Evolutionary conservation across 2,797 vertebrate genomes (phyloP), one percentile per base, ranked within the genome.

Genomic region (Denticeps clupeoides): DNA sequence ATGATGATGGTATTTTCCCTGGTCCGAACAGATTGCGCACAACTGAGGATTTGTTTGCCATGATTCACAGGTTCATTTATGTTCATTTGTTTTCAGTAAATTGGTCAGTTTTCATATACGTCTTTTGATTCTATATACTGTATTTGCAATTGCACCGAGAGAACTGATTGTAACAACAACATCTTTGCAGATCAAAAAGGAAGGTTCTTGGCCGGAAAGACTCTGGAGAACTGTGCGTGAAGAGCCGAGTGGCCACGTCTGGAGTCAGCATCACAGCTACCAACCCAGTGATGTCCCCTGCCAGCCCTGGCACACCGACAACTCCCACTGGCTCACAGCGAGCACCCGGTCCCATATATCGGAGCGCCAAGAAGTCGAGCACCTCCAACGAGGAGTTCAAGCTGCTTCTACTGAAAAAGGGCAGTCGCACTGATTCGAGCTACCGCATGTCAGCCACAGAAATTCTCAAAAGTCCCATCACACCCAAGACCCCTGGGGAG

Each of bases 341-440:
- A 63, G 87, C 86, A 37, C 88, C 91, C 0, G 90, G 93, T 60
- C 95, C 92, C 61, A 99, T 97, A 72, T 97, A 97, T 73, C 86
- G 95, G 72, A 93, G 87, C 68, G 95, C 91, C 72, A 95, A 93
- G 65, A 97, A 97, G 70, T 97, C 93, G 62, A 96, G 86, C 71
- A 99, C 93, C 4, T 97, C 93, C 40, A 96, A 90, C 1, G 95
- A 99, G 69, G 93, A 99, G 74, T 99, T 99, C 70, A 99, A 99
- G 68, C 83, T 96, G 23, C 73, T 97, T 27, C 81, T 97, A 55
- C 81, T 97, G 25, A 97, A 94, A 77, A 99, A 97, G 62, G 95
- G 92, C 47, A 97, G 93, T 55, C 83, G 95, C 29, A 88, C 93
- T 0, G 93, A 99, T 68, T 88, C 93, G 35, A 96, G 93, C 73